Conservation (phyloP, 2,888 invertebrate genomes). For the Agrochola lychnidis region DNA sequence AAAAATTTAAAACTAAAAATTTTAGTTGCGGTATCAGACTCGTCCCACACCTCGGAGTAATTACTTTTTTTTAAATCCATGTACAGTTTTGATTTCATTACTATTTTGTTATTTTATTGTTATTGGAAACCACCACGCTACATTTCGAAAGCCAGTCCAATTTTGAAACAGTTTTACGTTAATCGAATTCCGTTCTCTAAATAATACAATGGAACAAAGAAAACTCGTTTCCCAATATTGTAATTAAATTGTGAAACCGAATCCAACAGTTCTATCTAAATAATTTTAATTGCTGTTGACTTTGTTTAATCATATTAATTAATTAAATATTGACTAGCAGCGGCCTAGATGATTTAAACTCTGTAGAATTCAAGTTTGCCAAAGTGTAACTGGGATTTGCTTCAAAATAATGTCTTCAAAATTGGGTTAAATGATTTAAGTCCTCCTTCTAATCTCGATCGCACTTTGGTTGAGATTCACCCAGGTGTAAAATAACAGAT, state of each 20-base stretch:
- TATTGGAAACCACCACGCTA: conserved; percentile 16
- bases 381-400: not conserved
- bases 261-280: conserved; percentile 30
- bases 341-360: not conserved
- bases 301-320: conserved; percentile 28
- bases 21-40: too few relatives aligned
- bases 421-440: conserved; percentile 31
- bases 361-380: not conserved
- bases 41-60: too few relatives aligned
- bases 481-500: conserved; percentile 52
- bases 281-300: conserved; percentile 44
- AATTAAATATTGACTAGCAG: conserved; percentile 20
- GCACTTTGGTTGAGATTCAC: conserved; percentile 35
- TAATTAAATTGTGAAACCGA: conserved; percentile 48
- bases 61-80: too few relatives aligned
- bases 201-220: conserved; percentile 52
- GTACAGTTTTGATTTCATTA: too few relatives aligned
- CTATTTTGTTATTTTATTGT: conserved; percentile 21
- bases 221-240: conserved; percentile 41
- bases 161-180: conserved; percentile 52
- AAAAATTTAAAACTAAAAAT: too few relatives aligned
- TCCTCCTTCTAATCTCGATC: conserved; percentile 33
- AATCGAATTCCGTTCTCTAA: conserved; percentile 40
- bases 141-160: conserved; percentile 9
- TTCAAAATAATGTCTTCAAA: conserved; percentile 24